These are phyloP conservation scores for Cyaniris semiargus DNA, from an alignment of 2,888 invertebrate species.

Conservation along the genomic window DNA sequence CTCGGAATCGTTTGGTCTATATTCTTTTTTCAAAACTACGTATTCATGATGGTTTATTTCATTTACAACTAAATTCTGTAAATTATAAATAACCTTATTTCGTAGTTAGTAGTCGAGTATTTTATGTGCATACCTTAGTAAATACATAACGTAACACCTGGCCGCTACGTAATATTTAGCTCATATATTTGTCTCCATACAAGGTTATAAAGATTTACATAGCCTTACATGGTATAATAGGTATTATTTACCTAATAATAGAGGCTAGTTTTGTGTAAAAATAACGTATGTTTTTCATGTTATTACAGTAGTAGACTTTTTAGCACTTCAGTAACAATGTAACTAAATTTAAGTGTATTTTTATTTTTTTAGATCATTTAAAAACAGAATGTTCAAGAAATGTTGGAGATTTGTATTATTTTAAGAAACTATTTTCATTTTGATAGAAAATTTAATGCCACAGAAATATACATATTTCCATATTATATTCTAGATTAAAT, in stretches of 20 bases:
- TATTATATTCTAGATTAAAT: no score
- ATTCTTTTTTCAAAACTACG: no score
- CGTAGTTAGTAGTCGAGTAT: background rate
- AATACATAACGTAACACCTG: constrained; percentile 4
- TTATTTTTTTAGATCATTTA: background rate
- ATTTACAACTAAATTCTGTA: background rate
- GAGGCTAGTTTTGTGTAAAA: constrained; percentile 1
- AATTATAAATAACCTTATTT: background rate
- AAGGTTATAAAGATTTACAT: constrained; percentile 16
- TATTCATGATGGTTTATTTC: background rate
- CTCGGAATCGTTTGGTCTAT: no score
- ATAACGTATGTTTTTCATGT: background rate
- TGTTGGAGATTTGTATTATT: background rate
- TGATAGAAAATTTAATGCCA: background rate
- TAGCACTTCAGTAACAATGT: constrained; percentile 26
- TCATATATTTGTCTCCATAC: constrained; percentile 28
- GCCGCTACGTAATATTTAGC: constrained; percentile 23
- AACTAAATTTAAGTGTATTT: constrained; percentile 19
- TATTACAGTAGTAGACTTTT: background rate
- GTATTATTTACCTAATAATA: background rate
- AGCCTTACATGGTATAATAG: background rate
- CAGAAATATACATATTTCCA: no score
- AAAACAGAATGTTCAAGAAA: background rate
- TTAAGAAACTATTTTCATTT: background rate
- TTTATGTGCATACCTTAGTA: background rate